These are phyloP conservation scores for Psilopogon haemacephalus DNA, from an alignment of 2,113 vertebrate species.

Conservation along the genomic window DNA sequence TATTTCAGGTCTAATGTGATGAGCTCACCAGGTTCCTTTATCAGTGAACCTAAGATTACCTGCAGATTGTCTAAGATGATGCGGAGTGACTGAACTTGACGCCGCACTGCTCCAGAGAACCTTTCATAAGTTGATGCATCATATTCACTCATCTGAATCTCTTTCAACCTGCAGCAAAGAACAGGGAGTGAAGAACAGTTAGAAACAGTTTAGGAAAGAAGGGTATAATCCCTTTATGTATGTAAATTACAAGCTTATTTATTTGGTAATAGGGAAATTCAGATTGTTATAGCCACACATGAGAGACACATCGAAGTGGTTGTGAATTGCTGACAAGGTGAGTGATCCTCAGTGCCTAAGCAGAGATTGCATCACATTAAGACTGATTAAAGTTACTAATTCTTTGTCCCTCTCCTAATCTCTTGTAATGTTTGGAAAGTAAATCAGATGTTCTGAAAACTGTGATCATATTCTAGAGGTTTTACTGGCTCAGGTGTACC, in stretches of 20 bases:
- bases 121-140: constrained; percentile 88
- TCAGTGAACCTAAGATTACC: constrained; percentile 71
- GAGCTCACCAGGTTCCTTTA: not conserved
- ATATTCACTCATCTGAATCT: constrained; percentile 95
- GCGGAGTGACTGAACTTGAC: constrained; percentile 91
- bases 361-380: not conserved
- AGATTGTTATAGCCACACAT: not conserved
- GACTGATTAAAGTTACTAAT: not conserved
- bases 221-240: not conserved
- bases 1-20: not conserved
- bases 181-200: not conserved
- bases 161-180: constrained; percentile 82
- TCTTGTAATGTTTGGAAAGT: not conserved
- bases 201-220: not conserved
- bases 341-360: not conserved
- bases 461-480: not conserved
- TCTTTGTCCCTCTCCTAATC: not conserved
- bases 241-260: not conserved
- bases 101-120: constrained; percentile 87
- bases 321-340: not conserved
- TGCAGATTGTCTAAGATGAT: constrained; percentile 93
- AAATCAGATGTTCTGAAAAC: constrained; percentile 1
- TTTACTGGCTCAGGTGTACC: constrained; percentile 16
- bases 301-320: not conserved
- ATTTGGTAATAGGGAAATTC: not conserved